Percentiles rank a stretch among this genome's conserved stretches.
Evolutionary conservation across 2,113 vertebrate species (phyloP).

Genomic region (Limanda limanda): DNA sequence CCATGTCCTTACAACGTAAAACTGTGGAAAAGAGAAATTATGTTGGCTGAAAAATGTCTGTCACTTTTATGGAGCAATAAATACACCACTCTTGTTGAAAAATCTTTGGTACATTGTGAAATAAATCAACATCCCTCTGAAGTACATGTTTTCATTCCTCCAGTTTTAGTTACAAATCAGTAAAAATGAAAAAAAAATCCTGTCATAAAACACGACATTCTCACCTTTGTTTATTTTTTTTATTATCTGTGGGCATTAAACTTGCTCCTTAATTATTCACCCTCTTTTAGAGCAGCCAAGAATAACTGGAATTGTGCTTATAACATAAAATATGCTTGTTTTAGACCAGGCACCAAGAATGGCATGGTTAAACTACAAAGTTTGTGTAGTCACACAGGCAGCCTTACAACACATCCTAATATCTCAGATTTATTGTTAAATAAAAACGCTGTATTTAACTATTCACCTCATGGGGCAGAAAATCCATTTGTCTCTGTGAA

Average conservation of each 20-base stretch:
- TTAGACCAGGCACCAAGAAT: background rate
- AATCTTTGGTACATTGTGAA: background rate
- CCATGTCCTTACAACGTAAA: slow-evolving; percentile 76
- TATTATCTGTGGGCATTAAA: slow-evolving; percentile 18
- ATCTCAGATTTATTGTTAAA: background rate
- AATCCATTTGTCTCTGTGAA: background rate
- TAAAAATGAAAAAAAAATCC: background rate
- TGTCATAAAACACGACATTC: background rate
- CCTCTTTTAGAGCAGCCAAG: slow-evolving; percentile 12
- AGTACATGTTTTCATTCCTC: background rate
- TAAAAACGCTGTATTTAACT: background rate
- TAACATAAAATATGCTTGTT: slow-evolving; percentile 10
- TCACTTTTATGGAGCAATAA: slow-evolving; percentile 11
- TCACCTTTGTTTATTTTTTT: slow-evolving; percentile 34
- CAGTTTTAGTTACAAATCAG: background rate
- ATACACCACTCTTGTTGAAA: background rate
- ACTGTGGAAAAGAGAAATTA: slow-evolving; percentile 61
- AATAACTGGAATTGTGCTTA: slow-evolving; percentile 28
- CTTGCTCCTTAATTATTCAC: background rate
- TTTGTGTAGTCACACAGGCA: background rate
- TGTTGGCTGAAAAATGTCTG: background rate
- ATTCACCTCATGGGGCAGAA: background rate
- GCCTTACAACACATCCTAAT: background rate
- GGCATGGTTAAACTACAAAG: slow-evolving; percentile 2
- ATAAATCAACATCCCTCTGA: slow-evolving; percentile 3